Evolutionary conservation across 2,113 vertebrate genomes (phyloP), one percentile per base, ranked within the genome.

Genomic region (Corydoras maculifer): DNA sequence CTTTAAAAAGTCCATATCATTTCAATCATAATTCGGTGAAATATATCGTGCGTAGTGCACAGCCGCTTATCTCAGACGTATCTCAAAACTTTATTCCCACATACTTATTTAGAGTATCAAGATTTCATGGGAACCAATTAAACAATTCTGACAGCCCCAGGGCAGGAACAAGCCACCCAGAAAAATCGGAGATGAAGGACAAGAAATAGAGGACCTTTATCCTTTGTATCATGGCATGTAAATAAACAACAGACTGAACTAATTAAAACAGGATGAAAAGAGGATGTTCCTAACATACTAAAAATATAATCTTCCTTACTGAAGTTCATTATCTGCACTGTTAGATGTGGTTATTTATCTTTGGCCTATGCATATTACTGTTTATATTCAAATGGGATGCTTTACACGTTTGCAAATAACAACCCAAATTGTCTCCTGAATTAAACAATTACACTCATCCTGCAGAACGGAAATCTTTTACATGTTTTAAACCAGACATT

Each of bases 71-170:
- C 50, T 60, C 1, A 35, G 5, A 18, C 3, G 2, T 25, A 25
- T 14, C 8, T 5, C 31, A 54, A 30, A 49, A 43, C 60, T 51
- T 3, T 3, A 32, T 13, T 69, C 49, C 25, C 75, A 59, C 54
- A 55, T 68, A 59, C 63, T 64, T 75, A 70, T 72, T 69, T 30
- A 50, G 60, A 51, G 61, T 58, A 51, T 58, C 8, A 43, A 25
- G 9, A n/a, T 71, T 62, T 57, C 69, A 61, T 71, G 77, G 73
- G 73, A 78, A 71, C 54, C 10, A n/a, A 14, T 66, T 29, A 63
- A 18, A 57, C 29, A 62, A 73, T 58, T 62, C 18, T 71, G 25
- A 67, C 57, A 30, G 30, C 65, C 54, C 30, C 29, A 32, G 57
- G 57, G 59, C 25, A 69, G 69, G 18, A 73, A 61, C 35, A 12